Evolutionary conservation across 2,888 invertebrate species (phyloP).

Genomic region (Syrphus vitripennis): DNA sequence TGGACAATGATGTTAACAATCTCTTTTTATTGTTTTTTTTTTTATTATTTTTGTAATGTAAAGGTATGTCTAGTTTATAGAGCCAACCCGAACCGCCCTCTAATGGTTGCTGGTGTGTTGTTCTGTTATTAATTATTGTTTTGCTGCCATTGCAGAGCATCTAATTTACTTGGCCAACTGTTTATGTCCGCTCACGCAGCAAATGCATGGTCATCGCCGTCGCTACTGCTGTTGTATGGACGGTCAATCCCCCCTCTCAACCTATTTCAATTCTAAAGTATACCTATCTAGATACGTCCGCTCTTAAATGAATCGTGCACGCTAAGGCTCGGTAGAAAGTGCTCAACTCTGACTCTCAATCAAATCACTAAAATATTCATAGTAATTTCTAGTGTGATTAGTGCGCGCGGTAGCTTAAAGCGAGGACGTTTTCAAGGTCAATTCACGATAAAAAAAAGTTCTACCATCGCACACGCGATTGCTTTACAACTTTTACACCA

Average conservation of each 20-base stretch:
- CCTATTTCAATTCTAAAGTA: neutral
- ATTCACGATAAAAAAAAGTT: neutral
- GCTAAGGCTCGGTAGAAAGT: slow-evolving; percentile 20
- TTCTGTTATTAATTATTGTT: slow-evolving; percentile 11
- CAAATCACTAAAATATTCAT: slow-evolving; percentile 43
- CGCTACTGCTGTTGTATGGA: neutral
- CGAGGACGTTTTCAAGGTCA: slow-evolving; percentile 2
- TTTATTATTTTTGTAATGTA: no score
- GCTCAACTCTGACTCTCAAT: neutral
- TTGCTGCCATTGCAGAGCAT: neutral
- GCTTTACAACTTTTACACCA: neutral
- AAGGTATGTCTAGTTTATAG: no score
- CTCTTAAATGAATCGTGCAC: neutral
- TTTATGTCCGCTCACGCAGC: neutral
- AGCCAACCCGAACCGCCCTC: neutral
- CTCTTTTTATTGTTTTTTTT: no score
- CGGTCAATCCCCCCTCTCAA: neutral
- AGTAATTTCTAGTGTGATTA: slow-evolving; percentile 34
- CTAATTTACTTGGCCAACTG: slow-evolving; percentile 1
- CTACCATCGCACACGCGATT: slow-evolving; percentile 11
- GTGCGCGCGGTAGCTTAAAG: neutral
- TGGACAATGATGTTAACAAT: no score
- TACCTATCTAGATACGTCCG: no score
- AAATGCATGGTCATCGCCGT: neutral
- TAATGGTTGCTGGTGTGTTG: neutral